phyloP scores from a whole-genome alignment of 2,888 invertebrate genomes.

The Cephus runcator region DNA sequence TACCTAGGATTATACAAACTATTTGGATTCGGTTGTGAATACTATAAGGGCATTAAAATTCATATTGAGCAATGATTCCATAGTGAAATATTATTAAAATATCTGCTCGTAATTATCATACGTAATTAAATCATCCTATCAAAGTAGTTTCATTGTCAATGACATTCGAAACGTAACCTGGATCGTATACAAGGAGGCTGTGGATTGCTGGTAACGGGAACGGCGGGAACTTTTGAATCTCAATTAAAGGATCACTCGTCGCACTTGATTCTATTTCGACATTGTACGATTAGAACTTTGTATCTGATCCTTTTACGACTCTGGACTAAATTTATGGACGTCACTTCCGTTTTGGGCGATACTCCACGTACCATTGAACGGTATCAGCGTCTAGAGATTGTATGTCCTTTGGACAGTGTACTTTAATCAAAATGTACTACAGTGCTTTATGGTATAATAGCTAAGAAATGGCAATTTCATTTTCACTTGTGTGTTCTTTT shows the following conservation, averaged over 20 bases:
- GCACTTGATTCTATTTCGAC: not conserved
- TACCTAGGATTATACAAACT: not conserved
- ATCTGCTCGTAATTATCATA: not conserved
- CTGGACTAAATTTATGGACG: not conserved
- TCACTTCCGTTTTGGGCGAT: not conserved
- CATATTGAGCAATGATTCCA: not conserved
- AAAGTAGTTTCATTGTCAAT: not conserved
- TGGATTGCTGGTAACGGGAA: not conserved
- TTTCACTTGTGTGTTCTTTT: not conserved
- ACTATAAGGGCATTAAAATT: not conserved
- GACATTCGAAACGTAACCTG: not conserved
- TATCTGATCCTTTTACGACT: not conserved
- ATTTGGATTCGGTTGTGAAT: not conserved
- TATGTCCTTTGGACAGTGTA: not conserved
- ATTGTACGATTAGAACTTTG: not conserved
- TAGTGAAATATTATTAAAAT: not conserved
- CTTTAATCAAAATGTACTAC: not conserved
- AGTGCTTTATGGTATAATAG: not conserved
- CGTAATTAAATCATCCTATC: not conserved
- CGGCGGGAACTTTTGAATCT: not conserved
- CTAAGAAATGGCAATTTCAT: not conserved
- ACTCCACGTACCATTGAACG: not conserved
- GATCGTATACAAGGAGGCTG: not conserved
- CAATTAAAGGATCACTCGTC: not conserved
- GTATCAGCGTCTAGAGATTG: not conserved